A percentile compares a stretch with the other conserved stretches of the same genome.
Conservation (phyloP, 2,797 vertebrate genomes). For the Alca torda region DNA sequence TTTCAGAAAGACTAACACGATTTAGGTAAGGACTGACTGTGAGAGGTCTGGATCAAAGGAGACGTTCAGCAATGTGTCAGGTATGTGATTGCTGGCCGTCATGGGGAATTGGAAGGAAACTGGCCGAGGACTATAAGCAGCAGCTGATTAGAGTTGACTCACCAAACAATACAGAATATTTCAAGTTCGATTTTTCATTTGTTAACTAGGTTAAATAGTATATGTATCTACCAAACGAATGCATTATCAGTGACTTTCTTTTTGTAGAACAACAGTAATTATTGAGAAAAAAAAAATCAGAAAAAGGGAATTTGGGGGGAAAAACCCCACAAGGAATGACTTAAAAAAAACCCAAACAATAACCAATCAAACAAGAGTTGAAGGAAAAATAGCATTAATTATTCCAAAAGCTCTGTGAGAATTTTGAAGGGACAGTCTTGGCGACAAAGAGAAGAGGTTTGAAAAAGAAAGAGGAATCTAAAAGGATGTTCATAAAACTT, state of each 20-base stretch:
- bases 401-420: neutral
- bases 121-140: neutral
- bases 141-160: neutral
- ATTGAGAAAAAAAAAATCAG: neutral
- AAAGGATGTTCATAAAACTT: neutral
- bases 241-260: neutral
- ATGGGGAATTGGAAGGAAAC: neutral
- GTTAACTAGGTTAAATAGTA: neutral
- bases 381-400: neutral
- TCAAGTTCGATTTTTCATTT: neutral
- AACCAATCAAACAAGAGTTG: neutral
- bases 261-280: neutral
- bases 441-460: neutral
- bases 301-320: neutral
- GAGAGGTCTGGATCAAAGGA: neutral
- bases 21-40: neutral
- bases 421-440: neutral
- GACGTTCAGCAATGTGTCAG: neutral
- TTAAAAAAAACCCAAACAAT: neutral
- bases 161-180: neutral
- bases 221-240: neutral
- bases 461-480: neutral
- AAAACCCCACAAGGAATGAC: neutral
- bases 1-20: neutral
- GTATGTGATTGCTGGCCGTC: neutral